Evolutionary conservation across 2,113 vertebrate species (phyloP).

Genomic region (Cichladusa arquata): DNA sequence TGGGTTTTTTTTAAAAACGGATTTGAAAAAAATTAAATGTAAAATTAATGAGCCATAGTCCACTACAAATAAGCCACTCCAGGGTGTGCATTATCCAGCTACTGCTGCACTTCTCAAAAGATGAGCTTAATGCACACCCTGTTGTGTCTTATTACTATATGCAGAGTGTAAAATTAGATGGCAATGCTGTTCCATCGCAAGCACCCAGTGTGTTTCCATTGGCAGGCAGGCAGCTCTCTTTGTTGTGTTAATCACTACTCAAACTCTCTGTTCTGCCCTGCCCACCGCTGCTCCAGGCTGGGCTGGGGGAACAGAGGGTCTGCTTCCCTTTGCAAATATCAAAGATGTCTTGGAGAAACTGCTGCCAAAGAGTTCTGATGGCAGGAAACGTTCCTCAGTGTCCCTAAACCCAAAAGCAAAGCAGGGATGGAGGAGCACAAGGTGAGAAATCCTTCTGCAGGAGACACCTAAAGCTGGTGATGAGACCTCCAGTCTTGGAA

Average conservation of each 20-base stretch:
- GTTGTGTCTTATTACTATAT: conserved; percentile 60
- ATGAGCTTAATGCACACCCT: conserved; percentile 60
- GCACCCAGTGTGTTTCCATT: conserved; percentile 23
- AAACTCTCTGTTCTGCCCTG: neutral
- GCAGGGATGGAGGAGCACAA: neutral
- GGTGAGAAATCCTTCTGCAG: neutral
- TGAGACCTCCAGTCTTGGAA: neutral
- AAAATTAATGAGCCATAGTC: conserved; percentile 65
- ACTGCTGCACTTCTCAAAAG: conserved; percentile 32
- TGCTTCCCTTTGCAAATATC: neutral
- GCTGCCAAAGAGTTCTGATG: neutral
- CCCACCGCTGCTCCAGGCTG: neutral
- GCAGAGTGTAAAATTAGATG: conserved; percentile 40
- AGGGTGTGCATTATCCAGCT: conserved; percentile 48
- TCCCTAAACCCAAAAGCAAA: neutral
- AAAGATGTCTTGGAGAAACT: neutral
- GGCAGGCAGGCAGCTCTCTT: conserved; percentile 28
- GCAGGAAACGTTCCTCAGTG: neutral
- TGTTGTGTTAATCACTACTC: conserved; percentile 25
- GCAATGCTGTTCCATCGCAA: neutral
- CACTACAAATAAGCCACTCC: conserved; percentile 55
- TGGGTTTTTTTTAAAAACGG: neutral
- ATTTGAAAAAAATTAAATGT: conserved; percentile 35
- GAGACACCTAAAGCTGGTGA: neutral
- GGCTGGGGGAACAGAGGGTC: neutral